Evolutionary conservation across 2,888 invertebrate genomes (phyloP), one percentile per base, ranked within the genome.

Genomic region (Syrphus vitripennis): DNA sequence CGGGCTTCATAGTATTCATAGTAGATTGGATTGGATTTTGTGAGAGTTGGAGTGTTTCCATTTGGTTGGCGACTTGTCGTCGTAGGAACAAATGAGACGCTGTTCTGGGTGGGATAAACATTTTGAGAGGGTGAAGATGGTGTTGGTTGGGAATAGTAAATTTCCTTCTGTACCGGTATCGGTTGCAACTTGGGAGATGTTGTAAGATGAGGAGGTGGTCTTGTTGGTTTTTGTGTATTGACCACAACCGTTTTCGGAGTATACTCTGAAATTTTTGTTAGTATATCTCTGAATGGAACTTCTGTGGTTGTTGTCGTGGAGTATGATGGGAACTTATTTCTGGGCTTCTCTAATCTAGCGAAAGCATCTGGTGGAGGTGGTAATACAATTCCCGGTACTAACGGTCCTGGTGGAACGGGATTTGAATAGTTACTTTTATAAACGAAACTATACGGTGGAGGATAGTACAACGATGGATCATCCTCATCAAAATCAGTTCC

Each of bases 291-390:
- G 63, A 89, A 89, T 5, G 90, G 88, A 19, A 89, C 67, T 1
- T 89, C 88, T 21, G 87, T 86, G 6, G 87, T 83, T 3, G 87
- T 87, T 0, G 87, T 87, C 2, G 88, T 88, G 5, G 88, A 65
- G 57, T 83, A 81, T 24, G 82, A n/a, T 7, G 84, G 76, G 55
- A 90, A 92, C 84, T 93, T 93, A 14, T 80, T 88, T n/a, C 92
- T 91, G 31, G 91, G 91, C 87, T 94, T 94, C 90, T 96, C 95
- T 75, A 96, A 92, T 1, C 95, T 94, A 4, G 95, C 95, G 90
- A 97, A 97, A 92, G 97, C 97, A 91, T 97, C 95, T 0, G 97
- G 97, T 2, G 97, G 97, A 7, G 97, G 97, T 3, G 97, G 97
- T 65, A 97, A 92, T 29, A 97, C 95, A 84, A 97, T 97, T 67